Percentiles rank a stretch among this genome's conserved stretches.
Evolutionary conservation across 2,797 vertebrate genomes (phyloP).

Genomic region (Allochrocebus solatus): DNA sequence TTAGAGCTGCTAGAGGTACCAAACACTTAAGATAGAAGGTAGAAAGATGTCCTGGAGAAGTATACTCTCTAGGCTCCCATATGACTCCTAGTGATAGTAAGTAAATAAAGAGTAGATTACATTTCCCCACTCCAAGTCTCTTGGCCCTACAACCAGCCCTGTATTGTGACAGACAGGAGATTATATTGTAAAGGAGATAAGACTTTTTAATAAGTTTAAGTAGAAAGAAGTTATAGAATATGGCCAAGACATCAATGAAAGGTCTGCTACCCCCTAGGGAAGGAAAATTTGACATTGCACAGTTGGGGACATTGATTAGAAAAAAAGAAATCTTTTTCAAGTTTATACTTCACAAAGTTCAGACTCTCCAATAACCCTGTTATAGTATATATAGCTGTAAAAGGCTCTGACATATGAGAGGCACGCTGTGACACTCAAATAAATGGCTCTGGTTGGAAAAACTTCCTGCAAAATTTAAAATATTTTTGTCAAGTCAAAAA

Average conservation of each 20-base stretch:
- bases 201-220: neutral
- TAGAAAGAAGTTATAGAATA: neutral
- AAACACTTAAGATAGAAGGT: neutral
- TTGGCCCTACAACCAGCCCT: neutral
- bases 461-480: constrained; percentile 33
- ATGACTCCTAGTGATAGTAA: neutral
- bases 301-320: neutral
- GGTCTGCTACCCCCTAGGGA: neutral
- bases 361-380: constrained; percentile 13
- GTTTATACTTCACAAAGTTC: neutral
- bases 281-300: neutral
- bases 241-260: neutral
- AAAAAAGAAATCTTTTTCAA: constrained; percentile 46
- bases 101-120: neutral
- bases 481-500: constrained; percentile 30
- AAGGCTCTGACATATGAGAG: neutral
- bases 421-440: neutral
- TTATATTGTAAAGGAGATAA: neutral
- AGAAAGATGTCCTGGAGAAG: neutral
- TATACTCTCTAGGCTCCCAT: rapidly evolving
- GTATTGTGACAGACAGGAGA: neutral
- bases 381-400: neutral
- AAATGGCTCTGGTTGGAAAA: constrained; percentile 9
- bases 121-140: neutral
- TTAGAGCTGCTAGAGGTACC: neutral